Base-by-base conservation (phyloP, 2,888 invertebrate genomes). In the Seira ritae region DNA sequence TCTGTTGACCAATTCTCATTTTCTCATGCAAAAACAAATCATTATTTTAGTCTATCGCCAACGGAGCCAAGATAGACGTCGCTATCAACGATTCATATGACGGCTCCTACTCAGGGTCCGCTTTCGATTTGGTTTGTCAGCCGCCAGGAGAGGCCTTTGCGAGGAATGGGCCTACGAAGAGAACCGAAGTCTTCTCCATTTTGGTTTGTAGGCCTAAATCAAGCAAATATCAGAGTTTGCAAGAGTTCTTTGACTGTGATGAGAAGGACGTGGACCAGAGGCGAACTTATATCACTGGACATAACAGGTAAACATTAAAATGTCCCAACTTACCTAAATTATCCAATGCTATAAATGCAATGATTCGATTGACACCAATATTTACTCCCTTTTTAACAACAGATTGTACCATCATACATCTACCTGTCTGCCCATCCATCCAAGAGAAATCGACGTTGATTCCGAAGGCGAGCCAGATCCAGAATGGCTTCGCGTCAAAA, bases 381-480 rank as follows among this genome's bases (percentile, higher is more conserved):
- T 17, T 12, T 4, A 60, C 60, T 17, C n/a, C 10, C 17, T 60
- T 60, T 42, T 42, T 42, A 8, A 42, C n/a, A n/a, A 42, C 12
- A 95, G 97, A 90, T 91, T 97, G 50, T 98, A 98, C 91, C 98
- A 97, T 90, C 98, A 98, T 91, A 97, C 98, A 0, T 96, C 96
- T 80, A 98, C 97, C 0, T 97, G 97, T 91, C 93, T 97, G 74
- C 97, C 98, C 0, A 96, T 98, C 75, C 96, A 96, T 91, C 97
- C 98, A 10, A 97, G 97, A 91, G 98, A 98, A 91, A 93, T 98
- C 90, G 97, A 98, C 90, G 94, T 95, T 31, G 98, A 98, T 92
- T 97, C 97, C 0, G 97, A 97, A 90, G 97, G 96, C 76, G 98
- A 98, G 91, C 96, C 96, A 50, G 97, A 98, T 91, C 98, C 98